phyloP scores from a whole-genome alignment of 2,113 vertebrate genomes.

The Lophura nycthemera region DNA sequence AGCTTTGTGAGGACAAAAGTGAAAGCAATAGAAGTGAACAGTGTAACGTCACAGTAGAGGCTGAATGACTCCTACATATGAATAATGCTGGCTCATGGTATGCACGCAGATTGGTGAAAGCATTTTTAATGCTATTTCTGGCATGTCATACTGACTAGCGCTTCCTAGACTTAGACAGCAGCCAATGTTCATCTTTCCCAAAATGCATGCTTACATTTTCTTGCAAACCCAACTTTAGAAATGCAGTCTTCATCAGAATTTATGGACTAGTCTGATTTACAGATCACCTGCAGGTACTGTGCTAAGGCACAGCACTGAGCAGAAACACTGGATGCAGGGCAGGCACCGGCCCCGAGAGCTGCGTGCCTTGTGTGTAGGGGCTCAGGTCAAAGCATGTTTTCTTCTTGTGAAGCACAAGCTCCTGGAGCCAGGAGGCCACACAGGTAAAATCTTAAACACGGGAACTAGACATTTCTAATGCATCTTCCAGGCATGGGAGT shows the following conservation, averaged over 20 bases:
- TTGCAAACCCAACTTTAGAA: background rate
- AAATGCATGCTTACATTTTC: background rate
- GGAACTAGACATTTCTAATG: background rate
- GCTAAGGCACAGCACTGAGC: background rate
- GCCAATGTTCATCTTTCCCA: background rate
- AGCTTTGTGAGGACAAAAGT: background rate
- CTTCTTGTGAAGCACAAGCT: background rate
- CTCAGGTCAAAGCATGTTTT: background rate
- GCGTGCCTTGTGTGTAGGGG: fast-evolving
- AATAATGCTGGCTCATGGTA: background rate
- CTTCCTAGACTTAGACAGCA: background rate
- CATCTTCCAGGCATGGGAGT: background rate
- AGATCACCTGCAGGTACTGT: fast-evolving
- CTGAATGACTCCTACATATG: background rate
- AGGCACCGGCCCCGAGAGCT: background rate
- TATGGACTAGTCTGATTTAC: fast-evolving
- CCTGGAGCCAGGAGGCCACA: background rate
- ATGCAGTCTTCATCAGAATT: background rate
- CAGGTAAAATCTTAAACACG: background rate
- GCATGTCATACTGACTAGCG: background rate
- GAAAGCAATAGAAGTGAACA: background rate
- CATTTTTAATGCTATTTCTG: background rate
- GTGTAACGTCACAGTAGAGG: background rate
- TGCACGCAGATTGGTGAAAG: background rate
- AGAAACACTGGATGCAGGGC: background rate